These are phyloP conservation scores for Pygoscelis antarcticus DNA, from an alignment of 2,113 vertebrate species.

Conservation along the genomic window DNA sequence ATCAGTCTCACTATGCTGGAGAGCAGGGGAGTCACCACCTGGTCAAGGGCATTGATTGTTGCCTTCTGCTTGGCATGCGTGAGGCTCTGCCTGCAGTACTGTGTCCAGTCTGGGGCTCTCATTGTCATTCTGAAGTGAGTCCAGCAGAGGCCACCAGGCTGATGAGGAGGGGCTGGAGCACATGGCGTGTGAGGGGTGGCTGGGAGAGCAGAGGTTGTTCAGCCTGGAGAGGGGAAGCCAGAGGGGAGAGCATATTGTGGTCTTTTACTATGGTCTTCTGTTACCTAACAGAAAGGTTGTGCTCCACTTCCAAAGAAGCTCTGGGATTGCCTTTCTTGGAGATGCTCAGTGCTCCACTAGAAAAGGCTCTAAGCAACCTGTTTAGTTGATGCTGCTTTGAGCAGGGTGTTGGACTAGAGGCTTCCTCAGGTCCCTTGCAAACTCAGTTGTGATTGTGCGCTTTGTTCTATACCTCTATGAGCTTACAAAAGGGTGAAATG, in stretches of 20 bases:
- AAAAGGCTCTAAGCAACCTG: neutral
- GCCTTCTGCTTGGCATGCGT: neutral
- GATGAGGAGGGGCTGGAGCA: neutral
- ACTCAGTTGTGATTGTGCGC: neutral
- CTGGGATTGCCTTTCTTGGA: neutral
- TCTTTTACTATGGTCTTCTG: neutral
- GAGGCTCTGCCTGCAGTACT: neutral
- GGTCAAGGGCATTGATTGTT: neutral
- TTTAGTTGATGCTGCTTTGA: neutral
- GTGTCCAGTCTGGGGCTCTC: neutral
- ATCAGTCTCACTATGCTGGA: neutral
- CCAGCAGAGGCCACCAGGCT: neutral
- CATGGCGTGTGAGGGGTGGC: accelerated
- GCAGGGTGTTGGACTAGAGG: neutral
- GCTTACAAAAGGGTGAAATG: neutral
- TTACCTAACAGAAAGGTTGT: neutral
- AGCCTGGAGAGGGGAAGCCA: neutral
- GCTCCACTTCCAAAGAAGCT: neutral
- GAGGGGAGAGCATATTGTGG: neutral
- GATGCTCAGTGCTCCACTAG: neutral
- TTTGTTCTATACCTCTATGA: neutral
- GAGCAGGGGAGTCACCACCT: neutral
- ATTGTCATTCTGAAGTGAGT: neutral
- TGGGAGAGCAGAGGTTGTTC: neutral
- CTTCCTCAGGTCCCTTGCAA: neutral